These are phyloP conservation scores for Onchidella celtica DNA, from an alignment of 2,888 invertebrate genomes.

Conservation along the genomic window DNA sequence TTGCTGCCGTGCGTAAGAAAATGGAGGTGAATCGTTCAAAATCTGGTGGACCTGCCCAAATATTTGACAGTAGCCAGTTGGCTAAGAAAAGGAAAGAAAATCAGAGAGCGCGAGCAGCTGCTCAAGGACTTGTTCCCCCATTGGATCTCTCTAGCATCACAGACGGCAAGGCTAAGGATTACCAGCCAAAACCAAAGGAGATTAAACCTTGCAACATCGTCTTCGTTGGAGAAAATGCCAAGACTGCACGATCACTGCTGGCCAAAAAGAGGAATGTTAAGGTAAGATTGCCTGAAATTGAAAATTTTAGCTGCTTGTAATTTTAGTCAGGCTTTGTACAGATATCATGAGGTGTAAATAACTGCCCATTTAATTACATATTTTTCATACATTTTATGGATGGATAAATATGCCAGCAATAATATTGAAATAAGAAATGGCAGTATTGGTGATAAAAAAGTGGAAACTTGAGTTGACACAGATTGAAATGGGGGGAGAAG, in stretches of 20 bases:
- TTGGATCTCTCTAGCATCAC: constrained; percentile 66
- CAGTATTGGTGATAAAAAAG: no score
- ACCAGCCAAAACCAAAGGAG: constrained; percentile 59
- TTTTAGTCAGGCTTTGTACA: no score
- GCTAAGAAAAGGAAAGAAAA: constrained; percentile 52
- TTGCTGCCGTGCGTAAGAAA: constrained; percentile 39
- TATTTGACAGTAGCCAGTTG: constrained; percentile 57
- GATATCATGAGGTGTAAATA: no score
- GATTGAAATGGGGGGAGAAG: no score
- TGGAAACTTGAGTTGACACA: no score
- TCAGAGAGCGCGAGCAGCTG: constrained; percentile 10
- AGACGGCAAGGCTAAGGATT: constrained; percentile 59
- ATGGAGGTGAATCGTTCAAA: constrained; percentile 47
- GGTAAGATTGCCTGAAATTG: no score
- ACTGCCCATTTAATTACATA: no score
- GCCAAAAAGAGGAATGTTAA: constrained; percentile 61
- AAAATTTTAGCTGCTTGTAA: no score
- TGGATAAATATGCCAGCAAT: no score
- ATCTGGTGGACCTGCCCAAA: constrained; percentile 45
- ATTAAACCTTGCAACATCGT: constrained; percentile 68
- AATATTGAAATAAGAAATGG: no score
- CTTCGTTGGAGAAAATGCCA: constrained; percentile 72
- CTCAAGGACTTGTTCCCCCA: constrained; percentile 52
- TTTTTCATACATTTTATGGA: no score
- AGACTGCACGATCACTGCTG: constrained; percentile 62